Conservation (phyloP, 2,888 invertebrate species). For the Eustalomyia histrio region DNA sequence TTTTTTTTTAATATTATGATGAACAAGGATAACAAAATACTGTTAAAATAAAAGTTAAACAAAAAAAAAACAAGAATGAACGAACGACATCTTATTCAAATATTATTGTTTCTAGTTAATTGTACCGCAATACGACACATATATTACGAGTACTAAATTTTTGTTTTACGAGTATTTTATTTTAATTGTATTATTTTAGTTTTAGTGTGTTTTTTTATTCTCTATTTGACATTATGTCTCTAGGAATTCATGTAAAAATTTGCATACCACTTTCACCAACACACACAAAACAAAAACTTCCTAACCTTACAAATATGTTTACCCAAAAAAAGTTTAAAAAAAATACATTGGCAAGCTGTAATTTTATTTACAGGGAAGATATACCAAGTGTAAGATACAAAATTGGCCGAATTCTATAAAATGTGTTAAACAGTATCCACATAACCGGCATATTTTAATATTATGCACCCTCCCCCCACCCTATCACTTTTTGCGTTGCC, state of each 20-base stretch:
- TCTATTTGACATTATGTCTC: constrained; percentile 25
- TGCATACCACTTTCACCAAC: constrained; percentile 41
- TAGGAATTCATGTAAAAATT: constrained; percentile 44
- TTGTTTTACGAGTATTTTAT: neutral
- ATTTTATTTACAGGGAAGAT: neutral
- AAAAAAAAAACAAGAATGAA: constrained; percentile 9
- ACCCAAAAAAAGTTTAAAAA: neutral
- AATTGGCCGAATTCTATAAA: too few relatives aligned
- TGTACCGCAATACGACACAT: constrained; percentile 32
- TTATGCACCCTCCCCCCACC: too few relatives aligned
- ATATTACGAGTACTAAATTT: neutral
- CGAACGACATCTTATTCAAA: constrained; percentile 30
- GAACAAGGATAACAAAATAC: neutral
- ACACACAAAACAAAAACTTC: constrained; percentile 4
- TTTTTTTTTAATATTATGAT: constrained; percentile 22
- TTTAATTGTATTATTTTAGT: constrained; percentile 26
- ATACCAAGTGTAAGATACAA: neutral
- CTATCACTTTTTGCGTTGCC: too few relatives aligned
- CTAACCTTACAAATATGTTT: neutral
- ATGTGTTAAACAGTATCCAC: too few relatives aligned
- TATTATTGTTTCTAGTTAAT: constrained; percentile 49
- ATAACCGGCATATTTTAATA: too few relatives aligned
- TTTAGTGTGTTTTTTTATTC: constrained; percentile 2
- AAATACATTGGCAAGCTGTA: neutral
- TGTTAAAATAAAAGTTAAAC: neutral